Percentiles rank a stretch among this genome's conserved stretches.
phyloP scores from a whole-genome alignment of 2,888 invertebrate genomes.

The Zelleria hepariella region DNA sequence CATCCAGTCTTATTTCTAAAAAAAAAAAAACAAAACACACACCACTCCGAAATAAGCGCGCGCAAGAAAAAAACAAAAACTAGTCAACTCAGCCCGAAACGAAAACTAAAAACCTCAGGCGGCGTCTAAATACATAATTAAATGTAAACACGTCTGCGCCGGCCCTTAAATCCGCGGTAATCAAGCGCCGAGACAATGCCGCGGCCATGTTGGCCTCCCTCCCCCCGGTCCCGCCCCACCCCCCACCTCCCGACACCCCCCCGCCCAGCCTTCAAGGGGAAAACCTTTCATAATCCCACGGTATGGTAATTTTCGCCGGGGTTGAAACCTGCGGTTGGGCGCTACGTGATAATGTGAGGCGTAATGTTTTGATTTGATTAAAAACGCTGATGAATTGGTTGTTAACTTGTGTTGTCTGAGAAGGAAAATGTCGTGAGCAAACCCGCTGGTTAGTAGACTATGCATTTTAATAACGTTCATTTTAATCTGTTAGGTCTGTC shows the following conservation, averaged over 20 bases:
- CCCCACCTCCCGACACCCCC: conserved; percentile 21
- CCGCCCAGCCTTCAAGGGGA: conserved; percentile 29
- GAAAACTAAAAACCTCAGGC: background rate
- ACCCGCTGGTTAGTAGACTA: no score
- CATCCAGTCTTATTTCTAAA: background rate
- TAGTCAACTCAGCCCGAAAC: background rate
- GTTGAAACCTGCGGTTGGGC: background rate
- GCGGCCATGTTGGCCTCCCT: conserved; percentile 50
- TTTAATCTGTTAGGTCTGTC: no score
- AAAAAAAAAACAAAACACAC: background rate
- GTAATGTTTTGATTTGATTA: background rate
- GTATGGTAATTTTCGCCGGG: conserved; percentile 5
- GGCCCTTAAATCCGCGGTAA: conserved; percentile 60
- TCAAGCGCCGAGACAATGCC: conserved; percentile 64
- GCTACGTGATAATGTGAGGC: background rate
- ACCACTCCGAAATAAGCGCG: background rate
- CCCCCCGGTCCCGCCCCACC: conserved; percentile 23
- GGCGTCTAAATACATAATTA: conserved; percentile 58
- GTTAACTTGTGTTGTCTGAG: background rate
- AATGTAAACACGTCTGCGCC: conserved; percentile 41
- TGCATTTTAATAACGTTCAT: no score
- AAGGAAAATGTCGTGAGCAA: no score
- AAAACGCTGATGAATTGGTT: background rate
- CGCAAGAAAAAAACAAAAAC: background rate
- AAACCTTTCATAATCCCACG: conserved; percentile 1